Evolutionary conservation across 1,140 invertebrate genomes (phyloP).

Genomic region (Lanistes nyassanus): DNA sequence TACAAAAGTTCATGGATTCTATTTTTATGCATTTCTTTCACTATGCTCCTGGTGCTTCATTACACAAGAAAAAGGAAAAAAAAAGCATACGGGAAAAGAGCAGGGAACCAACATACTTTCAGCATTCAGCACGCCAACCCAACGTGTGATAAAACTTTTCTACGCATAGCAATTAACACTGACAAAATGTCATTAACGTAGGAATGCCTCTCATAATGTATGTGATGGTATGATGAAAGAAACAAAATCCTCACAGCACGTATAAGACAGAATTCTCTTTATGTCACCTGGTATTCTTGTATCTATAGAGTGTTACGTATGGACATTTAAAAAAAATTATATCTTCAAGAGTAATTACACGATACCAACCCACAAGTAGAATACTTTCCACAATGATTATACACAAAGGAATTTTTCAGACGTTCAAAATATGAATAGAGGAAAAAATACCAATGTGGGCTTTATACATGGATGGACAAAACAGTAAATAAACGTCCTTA

Average conservation of each 20-base stretch:
- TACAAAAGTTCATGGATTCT: too few species aligned
- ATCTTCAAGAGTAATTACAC: slow-evolving; percentile 19
- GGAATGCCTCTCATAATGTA: slow-evolving; percentile 28
- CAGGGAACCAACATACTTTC: neutral
- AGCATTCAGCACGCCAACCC: too few species aligned
- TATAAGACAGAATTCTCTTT: slow-evolving; percentile 9
- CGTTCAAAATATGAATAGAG: slow-evolving; percentile 14
- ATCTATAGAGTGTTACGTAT: slow-evolving; percentile 13
- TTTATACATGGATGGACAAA: slow-evolving; percentile 27
- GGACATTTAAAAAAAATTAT: neutral
- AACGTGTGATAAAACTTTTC: neutral
- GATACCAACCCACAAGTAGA: slow-evolving; percentile 27
- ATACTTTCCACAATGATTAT: slow-evolving; percentile 22
- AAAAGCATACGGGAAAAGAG: neutral
- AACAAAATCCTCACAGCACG: neutral
- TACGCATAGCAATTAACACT: neutral
- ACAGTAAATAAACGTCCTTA: slow-evolving; percentile 23
- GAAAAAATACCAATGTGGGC: slow-evolving; percentile 24
- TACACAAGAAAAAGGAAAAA: neutral
- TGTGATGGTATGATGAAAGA: slow-evolving; percentile 4
- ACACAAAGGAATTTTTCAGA: slow-evolving; percentile 20
- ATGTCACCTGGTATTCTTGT: neutral
- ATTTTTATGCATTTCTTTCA: too few species aligned
- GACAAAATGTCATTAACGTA: slow-evolving; percentile 9
- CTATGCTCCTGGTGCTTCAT: neutral